Evolutionary conservation across 2,797 vertebrate genomes (phyloP), one percentile per base, ranked within the genome.

Genomic region (Phoebastria nigripes): DNA sequence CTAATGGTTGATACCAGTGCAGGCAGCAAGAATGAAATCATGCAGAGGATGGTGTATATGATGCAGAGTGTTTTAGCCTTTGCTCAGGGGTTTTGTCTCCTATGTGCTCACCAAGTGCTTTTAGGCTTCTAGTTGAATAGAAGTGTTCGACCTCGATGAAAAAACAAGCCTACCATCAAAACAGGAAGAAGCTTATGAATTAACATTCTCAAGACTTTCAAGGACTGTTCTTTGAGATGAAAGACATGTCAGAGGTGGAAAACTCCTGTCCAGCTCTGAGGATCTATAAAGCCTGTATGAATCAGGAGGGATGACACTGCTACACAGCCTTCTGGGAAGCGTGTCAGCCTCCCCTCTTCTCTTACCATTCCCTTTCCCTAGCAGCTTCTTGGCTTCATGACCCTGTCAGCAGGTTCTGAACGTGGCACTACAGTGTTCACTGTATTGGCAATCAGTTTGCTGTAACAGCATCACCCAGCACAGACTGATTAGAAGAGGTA

Each of bases 121-220:
- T 81, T 46, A 78, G 49, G 49, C 33, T 93, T 86, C 37, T 22
- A 35, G n/a, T 29, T 81, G 82, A 87, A 78, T 18, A 74, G 49
- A 65, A 91, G 2, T 18, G 8, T 73, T 84, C 0, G 0, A 47
- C 28, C 20, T 70, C 3, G 0, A 77, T 63, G 7, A 63, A 79
- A 49, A 91, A 59, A 35, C 28, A 90, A 87, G 31, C 3, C 22
- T 82, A 58, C 20, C 62, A 63, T 59, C 49, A 76, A 79, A 91
- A 77, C 7, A 67, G 31, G 12, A 82, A 89, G 66, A 52, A 91
- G 39, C 6, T 84, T 82, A 72, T 59, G 59, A 90, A 90, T 76
- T 82, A 90, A 91, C 14, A 72, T 84, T 81, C 72, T 80, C 63
- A 80, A 80, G 73, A 63, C 46, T 94, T 90, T 78, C n/a, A 49